Evolutionary conservation across 2,888 invertebrate genomes (phyloP).

Genomic region (Folsomia manolachei): DNA sequence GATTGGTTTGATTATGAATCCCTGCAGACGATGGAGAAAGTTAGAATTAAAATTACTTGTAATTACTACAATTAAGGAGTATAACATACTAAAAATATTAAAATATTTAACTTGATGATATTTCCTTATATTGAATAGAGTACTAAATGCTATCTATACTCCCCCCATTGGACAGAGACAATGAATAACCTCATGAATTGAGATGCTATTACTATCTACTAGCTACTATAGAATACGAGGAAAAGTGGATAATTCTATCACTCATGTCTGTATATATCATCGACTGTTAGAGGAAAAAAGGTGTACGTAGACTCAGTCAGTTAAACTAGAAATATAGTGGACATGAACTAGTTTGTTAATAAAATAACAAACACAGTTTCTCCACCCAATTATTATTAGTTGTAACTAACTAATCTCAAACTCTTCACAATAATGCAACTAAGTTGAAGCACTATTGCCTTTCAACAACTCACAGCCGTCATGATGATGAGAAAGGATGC

Average conservation of each 20-base stretch:
- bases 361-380: not conserved
- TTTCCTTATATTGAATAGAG: no score
- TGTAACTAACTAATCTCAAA: not conserved
- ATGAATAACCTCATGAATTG: no score
- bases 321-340: not conserved
- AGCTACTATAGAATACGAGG: no score
- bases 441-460: not conserved
- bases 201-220: no score
- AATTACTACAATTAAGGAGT: not conserved
- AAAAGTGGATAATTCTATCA: not conserved
- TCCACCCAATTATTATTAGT: not conserved
- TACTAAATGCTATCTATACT: no score
- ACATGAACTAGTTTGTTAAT: not conserved
- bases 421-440: not conserved
- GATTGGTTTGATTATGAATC: no score
- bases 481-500: no score
- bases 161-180: no score
- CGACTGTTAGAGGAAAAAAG: not conserved
- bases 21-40: no score
- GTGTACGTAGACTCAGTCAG: not conserved
- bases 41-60: no score
- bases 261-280: not conserved
- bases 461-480: not conserved
- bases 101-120: not conserved
- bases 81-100: not conserved